These are phyloP conservation scores for Hephaestus fuliginosus DNA, from an alignment of 2,797 vertebrate genomes.

Conservation along the genomic window DNA sequence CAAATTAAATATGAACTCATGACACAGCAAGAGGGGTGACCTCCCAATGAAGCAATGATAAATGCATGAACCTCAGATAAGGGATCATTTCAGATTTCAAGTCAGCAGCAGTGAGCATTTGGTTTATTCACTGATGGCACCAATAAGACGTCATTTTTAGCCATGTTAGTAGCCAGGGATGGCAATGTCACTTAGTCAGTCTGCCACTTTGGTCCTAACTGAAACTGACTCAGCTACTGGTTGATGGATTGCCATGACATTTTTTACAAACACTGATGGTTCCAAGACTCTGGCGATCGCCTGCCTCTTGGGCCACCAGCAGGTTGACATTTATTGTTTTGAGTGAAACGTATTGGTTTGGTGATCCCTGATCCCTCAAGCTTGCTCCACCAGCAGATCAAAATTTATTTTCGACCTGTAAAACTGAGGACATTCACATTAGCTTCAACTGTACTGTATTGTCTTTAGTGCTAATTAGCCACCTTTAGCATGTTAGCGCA, in stretches of 20 bases:
- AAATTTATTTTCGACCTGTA: background rate
- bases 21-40: constrained; percentile 51
- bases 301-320: background rate
- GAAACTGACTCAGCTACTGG: background rate
- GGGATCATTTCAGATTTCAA: constrained; percentile 2
- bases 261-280: background rate
- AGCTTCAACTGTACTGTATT: background rate
- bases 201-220: background rate
- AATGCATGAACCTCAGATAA: constrained; percentile 36
- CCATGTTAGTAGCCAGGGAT: background rate
- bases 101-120: background rate
- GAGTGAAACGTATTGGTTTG: background rate
- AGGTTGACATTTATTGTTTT: constrained; percentile 3
- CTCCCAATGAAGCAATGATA: constrained; percentile 45
- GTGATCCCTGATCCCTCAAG: background rate
- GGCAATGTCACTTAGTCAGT: background rate
- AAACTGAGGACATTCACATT: background rate
- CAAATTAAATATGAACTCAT: constrained; percentile 76
- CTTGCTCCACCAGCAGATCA: background rate
- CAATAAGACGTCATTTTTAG: constrained; percentile 17
- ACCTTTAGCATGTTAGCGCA: background rate
- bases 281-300: background rate
- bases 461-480: background rate
- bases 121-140: background rate
- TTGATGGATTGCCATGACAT: background rate